A percentile compares a stretch with the other conserved stretches of the same genome.
Evolutionary conservation across 2,113 vertebrate species (phyloP).

Genomic region (Notiomystis cincta): DNA sequence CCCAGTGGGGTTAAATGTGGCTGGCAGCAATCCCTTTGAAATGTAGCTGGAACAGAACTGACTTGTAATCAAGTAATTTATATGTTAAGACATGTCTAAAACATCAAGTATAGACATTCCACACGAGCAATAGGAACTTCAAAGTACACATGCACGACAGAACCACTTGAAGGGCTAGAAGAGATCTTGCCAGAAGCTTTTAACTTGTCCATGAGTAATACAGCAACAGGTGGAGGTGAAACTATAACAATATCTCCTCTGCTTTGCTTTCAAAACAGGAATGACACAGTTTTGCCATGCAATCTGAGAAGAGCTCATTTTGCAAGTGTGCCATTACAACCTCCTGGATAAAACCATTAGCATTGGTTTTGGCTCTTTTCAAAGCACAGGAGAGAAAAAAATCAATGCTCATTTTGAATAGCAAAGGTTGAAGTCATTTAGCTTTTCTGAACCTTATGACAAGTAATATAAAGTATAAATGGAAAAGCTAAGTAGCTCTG

Average conservation of each 20-base stretch:
- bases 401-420: background rate
- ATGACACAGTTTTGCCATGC: background rate
- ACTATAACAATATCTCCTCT: background rate
- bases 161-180: background rate
- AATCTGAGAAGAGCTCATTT: background rate
- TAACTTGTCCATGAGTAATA: background rate
- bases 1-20: background rate
- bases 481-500: background rate
- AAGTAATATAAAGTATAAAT: background rate
- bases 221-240: conserved; percentile 2
- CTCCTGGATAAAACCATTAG: background rate
- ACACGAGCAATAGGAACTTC: background rate
- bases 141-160: background rate
- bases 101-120: background rate
- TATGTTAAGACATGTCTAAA: conserved; percentile 26
- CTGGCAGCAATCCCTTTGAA: conserved; percentile 12
- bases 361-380: background rate
- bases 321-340: background rate
- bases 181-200: background rate
- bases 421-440: background rate
- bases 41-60: background rate
- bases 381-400: background rate
- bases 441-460: background rate
- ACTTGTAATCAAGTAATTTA: background rate
- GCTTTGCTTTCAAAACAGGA: background rate